Evolutionary conservation across 2,888 invertebrate species (phyloP).

Genomic region (Patella ulyssiponensis): DNA sequence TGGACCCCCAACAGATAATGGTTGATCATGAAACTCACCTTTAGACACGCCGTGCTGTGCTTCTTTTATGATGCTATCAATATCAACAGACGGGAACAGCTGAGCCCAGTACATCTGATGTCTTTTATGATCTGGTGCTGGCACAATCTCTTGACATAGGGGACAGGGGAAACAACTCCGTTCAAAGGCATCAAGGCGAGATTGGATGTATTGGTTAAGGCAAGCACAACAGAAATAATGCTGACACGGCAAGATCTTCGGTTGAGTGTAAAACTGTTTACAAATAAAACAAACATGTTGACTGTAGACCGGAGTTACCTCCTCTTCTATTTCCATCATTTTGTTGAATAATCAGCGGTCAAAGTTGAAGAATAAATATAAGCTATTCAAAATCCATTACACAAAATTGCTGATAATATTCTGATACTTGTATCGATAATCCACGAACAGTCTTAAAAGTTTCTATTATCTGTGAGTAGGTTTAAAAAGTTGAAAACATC

Average conservation of each 20-base stretch:
- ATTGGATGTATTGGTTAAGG: background rate
- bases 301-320: background rate
- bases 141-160: background rate
- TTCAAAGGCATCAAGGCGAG: background rate
- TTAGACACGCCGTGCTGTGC: background rate
- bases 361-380: too few relatives aligned
- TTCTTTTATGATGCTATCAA: background rate
- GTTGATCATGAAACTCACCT: background rate
- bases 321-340: slow-evolving; percentile 3
- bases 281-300: background rate
- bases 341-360: too few relatives aligned
- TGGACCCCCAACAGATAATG: too few relatives aligned
- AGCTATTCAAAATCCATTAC: too few relatives aligned
- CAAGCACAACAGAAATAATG: background rate
- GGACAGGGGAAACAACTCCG: background rate
- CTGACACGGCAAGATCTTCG: background rate
- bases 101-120: background rate
- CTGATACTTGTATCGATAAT: too few relatives aligned
- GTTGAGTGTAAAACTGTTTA: background rate
- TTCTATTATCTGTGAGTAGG: too few relatives aligned
- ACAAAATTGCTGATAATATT: too few relatives aligned
- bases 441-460: too few relatives aligned
- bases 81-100: background rate
- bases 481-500: too few relatives aligned
- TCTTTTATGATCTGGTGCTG: background rate